phyloP scores from a whole-genome alignment of 2,888 invertebrate species.

The Tinea trinotella region DNA sequence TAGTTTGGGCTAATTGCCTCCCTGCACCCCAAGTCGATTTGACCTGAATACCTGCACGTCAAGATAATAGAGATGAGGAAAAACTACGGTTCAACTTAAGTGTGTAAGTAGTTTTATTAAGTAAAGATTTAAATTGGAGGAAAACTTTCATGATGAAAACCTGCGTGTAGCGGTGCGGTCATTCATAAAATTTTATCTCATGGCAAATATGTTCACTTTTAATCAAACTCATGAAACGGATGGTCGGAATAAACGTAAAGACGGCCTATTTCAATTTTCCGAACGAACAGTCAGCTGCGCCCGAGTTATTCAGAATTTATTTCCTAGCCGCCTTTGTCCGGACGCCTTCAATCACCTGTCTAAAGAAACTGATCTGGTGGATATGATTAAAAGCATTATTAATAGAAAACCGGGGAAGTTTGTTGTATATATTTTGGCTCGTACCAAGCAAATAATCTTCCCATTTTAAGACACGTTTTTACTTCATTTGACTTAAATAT shows the following conservation, averaged over 20 bases:
- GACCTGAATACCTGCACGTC: slow-evolving; percentile 39
- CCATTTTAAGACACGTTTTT: not conserved
- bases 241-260: not conserved
- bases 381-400: not conserved
- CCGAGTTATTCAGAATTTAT: slow-evolving; percentile 48
- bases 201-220: not conserved
- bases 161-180: not conserved
- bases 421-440: not conserved
- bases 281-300: slow-evolving; percentile 46
- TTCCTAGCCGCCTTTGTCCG: slow-evolving; percentile 31
- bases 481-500: no score
- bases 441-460: no score
- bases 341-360: slow-evolving; percentile 51
- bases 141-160: no score
- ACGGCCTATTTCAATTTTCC: slow-evolving; percentile 50
- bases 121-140: no score
- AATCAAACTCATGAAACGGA: not conserved
- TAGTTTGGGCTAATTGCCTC: slow-evolving; percentile 59
- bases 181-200: not conserved
- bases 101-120: no score
- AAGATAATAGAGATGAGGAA: not conserved
- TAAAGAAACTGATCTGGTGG: slow-evolving; percentile 19
- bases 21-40: slow-evolving; percentile 41
- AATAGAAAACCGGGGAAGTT: not conserved
- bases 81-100: not conserved